Evolutionary conservation across 1,140 invertebrate species (phyloP), one percentile per base, ranked within the genome.

Genomic region (Drosophila tropicalis): DNA sequence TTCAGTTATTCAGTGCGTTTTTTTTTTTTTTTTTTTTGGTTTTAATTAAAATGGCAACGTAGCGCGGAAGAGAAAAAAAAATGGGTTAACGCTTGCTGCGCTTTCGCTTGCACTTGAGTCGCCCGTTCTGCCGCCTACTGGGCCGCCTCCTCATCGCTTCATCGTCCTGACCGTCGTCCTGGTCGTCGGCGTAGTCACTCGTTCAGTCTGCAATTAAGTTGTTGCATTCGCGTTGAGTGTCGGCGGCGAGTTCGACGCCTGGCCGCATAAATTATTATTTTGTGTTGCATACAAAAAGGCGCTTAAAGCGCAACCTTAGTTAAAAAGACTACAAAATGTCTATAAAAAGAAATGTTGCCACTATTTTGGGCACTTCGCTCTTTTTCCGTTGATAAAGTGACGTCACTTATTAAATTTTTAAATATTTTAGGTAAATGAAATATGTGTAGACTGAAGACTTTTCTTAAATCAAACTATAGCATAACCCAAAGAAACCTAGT

Each of bases 241-340:
- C 34, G 74, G 60, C 68, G 55, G 66, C 73, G 60, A 62, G 63
- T 69, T 70, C 79, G 72, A 58, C 63, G 74, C 60, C 57, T 79
- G 62, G 36, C 83, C 71, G 79, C 83, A 87, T 86, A 87, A 82
- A 87, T 87, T 87, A 79, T 87, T 87, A 79, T 87, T 86, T 79
- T 80, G 79, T 83, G 79, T 67, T 76, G 83, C 83, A 87, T 86
- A 81, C 73, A 85, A 82, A 81, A 78, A 70, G 75, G 76, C 71
- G 82, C 79, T 87, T 86, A 86, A 87, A 75, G 68, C 75, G 67
- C 65, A 69, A 66, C 40, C n/a, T 57, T 17, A 39, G 12, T 51
- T 44, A 51, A 62, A 36, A n/a, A 17, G 70, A 29, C 17, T 51
- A 51, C 44, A 22, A 51, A 51, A 19, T 51, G 44, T 51, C 44